A percentile compares a stretch with the other conserved stretches of the same genome.
phyloP scores from a whole-genome alignment of 1,140 invertebrate species.

The Heliothis virescens region DNA sequence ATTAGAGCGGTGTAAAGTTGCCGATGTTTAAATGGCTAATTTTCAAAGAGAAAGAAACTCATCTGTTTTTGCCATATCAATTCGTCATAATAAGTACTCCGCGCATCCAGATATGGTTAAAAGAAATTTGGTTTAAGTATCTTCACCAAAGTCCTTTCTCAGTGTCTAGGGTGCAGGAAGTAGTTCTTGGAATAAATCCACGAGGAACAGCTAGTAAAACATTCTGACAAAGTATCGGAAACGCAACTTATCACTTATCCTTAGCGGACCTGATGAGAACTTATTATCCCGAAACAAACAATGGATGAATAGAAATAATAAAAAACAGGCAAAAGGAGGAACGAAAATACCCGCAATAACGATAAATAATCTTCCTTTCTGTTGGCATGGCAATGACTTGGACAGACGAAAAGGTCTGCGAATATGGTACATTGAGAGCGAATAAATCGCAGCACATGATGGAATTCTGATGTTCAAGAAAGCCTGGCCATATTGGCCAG shows the following conservation, averaged over 20 bases:
- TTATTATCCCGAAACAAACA: constrained; percentile 41
- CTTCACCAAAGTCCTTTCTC: too few species aligned
- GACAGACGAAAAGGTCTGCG: constrained; percentile 7
- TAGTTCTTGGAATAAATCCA: too few species aligned
- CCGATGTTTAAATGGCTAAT: neutral
- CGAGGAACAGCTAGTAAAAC: neutral
- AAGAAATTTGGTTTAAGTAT: too few species aligned
- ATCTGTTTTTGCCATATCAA: too few species aligned
- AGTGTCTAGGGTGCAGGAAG: too few species aligned
- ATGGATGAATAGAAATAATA: constrained; percentile 34
- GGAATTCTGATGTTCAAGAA: constrained; percentile 32
- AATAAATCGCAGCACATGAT: constrained; percentile 32
- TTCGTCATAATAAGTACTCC: too few species aligned
- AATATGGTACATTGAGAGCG: constrained; percentile 15
- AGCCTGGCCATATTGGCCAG: constrained; percentile 3
- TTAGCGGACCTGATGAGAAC: constrained; percentile 35
- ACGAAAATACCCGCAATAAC: constrained; percentile 33
- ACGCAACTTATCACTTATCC: constrained; percentile 42
- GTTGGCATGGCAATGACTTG: constrained; percentile 36
- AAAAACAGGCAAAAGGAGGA: constrained; percentile 32
- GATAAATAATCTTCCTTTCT: constrained; percentile 42
- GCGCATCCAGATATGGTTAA: too few species aligned
- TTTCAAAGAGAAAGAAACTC: neutral
- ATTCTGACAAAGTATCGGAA: constrained; percentile 2
- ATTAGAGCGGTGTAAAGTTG: neutral